A percentile compares a stretch with the other conserved stretches of the same genome.
Conservation (phyloP, 2,113 vertebrate genomes). For the Heterotilapia buettikoferi region DNA sequence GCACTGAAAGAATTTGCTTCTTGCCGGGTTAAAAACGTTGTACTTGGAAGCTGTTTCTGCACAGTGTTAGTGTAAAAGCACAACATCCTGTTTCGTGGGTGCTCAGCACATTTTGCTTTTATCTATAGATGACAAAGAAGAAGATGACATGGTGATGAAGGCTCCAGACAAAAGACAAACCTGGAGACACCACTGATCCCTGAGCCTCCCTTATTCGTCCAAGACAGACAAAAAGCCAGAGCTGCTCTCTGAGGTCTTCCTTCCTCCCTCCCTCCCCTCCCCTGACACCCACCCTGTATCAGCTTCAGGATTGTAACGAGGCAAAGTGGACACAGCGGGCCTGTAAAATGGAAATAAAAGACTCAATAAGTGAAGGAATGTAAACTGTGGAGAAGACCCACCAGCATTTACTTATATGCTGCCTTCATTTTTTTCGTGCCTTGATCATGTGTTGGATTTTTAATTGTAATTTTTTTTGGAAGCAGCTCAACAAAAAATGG, state of each 20-base stretch:
- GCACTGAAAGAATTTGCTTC: background rate
- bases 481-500: background rate
- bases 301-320: conserved; percentile 62
- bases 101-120: background rate
- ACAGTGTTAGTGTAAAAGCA: background rate
- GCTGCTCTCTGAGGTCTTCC: conserved; percentile 41
- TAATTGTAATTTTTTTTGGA: background rate
- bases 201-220: background rate
- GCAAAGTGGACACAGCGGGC: background rate
- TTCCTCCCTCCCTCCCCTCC: background rate
- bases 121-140: conserved; percentile 50
- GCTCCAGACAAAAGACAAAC: conserved; percentile 61
- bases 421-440: background rate
- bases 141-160: conserved; percentile 58
- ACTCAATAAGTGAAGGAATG: conserved; percentile 5
- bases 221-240: conserved; percentile 20
- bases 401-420: background rate
- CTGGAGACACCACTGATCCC: conserved; percentile 64
- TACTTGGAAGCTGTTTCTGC: background rate
- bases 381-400: background rate
- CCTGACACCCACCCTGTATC: conserved; percentile 34
- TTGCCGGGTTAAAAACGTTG: background rate
- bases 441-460: background rate
- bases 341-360: background rate
- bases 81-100: background rate